Conservation (phyloP, 2,797 vertebrate species). For the Intellagama lesueurii region DNA sequence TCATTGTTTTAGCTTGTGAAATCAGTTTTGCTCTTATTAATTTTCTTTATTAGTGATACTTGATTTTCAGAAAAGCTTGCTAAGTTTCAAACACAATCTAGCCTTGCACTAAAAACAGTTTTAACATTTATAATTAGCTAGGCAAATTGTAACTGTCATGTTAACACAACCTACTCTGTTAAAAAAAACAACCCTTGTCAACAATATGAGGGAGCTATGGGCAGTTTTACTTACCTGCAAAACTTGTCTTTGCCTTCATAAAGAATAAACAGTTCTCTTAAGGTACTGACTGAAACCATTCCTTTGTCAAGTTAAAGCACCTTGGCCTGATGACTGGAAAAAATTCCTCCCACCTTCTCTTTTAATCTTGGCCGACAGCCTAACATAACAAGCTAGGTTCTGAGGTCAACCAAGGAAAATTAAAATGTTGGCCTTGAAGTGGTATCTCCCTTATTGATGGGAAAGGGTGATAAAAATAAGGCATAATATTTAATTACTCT, state of each 20-base stretch:
- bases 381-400: not conserved
- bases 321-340: not conserved
- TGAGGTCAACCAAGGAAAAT: not conserved
- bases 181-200: not conserved
- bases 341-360: not conserved
- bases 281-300: not conserved
- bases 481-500: constrained; percentile 24
- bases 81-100: not conserved
- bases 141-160: not conserved
- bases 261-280: fast-evolving
- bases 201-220: not conserved
- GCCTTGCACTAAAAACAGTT: not conserved
- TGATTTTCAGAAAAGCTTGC: not conserved
- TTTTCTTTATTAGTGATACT: not conserved
- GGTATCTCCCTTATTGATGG: not conserved
- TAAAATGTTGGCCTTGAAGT: constrained; percentile 19
- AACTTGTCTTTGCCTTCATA: not conserved
- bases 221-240: fast-evolving
- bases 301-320: not conserved
- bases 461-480: constrained; percentile 9
- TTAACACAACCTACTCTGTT: not conserved
- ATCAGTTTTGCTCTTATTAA: not conserved
- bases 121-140: not conserved
- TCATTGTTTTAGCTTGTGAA: not conserved
- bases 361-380: constrained; percentile 32